Percentiles rank a stretch among this genome's conserved stretches.
Conservation (phyloP, 2,113 vertebrate genomes). For the Protobothrops mucrosquamatus region DNA sequence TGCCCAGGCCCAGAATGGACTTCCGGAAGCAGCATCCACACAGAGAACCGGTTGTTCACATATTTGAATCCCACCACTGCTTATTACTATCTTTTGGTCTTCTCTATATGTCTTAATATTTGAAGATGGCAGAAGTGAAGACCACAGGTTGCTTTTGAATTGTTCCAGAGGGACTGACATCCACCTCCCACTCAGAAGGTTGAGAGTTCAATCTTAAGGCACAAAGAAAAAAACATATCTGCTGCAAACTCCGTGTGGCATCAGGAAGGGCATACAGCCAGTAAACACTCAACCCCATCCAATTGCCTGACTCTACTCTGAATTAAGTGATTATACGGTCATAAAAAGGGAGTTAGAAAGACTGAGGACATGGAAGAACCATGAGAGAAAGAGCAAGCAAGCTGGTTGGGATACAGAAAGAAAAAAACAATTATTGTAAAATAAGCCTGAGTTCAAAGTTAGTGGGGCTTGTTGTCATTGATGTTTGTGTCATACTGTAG, state of each 20-base stretch:
- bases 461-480: not conserved
- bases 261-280: not conserved
- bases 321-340: not conserved
- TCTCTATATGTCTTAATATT: not conserved
- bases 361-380: not conserved
- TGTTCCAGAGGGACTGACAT: not conserved
- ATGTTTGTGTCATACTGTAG: not conserved
- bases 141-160: not conserved
- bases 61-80: too few species aligned
- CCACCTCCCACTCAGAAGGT: not conserved
- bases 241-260: not conserved
- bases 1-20: too few species aligned
- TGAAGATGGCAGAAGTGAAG: not conserved
- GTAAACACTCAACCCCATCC: not conserved
- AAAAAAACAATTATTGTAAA: not conserved
- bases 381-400: not conserved
- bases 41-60: too few species aligned
- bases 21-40: too few species aligned
- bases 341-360: not conserved
- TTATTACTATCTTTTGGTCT: not conserved
- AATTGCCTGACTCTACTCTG: not conserved
- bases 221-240: not conserved
- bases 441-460: not conserved
- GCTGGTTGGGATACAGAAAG: not conserved
- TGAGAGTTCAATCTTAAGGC: not conserved